phyloP scores from a whole-genome alignment of 1,140 invertebrate species.

The Zaprionus africanus region DNA sequence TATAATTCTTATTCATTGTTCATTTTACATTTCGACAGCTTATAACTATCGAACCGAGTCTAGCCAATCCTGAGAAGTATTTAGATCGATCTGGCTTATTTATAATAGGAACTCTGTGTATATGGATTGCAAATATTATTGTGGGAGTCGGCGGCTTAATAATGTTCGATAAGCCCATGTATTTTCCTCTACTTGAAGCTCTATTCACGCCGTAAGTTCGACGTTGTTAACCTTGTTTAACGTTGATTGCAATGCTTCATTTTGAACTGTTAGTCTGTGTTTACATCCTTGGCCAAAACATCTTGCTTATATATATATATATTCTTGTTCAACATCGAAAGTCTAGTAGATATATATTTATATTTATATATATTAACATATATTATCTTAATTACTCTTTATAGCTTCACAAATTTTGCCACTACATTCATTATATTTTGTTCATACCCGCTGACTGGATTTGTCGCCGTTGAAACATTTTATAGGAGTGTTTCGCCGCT shows the following conservation, averaged over 20 bases:
- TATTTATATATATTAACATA: too few relatives aligned
- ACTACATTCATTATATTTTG: neutral
- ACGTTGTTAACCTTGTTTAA: too few relatives aligned
- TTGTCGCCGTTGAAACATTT: neutral
- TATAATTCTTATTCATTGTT: neutral
- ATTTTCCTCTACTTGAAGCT: neutral
- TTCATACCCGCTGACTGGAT: neutral
- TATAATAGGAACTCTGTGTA: neutral
- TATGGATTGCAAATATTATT: slow-evolving; percentile 1
- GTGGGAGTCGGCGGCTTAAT: neutral
- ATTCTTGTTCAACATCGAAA: too few relatives aligned
- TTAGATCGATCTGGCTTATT: neutral
- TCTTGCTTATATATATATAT: too few relatives aligned
- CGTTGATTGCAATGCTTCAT: too few relatives aligned
- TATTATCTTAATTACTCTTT: too few relatives aligned
- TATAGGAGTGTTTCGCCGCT: neutral
- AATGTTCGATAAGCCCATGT: neutral
- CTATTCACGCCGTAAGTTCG: too few relatives aligned
- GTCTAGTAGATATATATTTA: too few relatives aligned
- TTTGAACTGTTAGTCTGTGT: too few relatives aligned
- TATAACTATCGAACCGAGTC: neutral
- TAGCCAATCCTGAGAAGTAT: neutral
- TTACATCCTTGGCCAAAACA: too few relatives aligned
- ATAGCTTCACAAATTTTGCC: neutral
- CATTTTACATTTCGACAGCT: neutral